Evolutionary conservation across 2,888 invertebrate genomes (phyloP), one percentile per base, ranked within the genome.

Genomic region (Oxytorus armatus): DNA sequence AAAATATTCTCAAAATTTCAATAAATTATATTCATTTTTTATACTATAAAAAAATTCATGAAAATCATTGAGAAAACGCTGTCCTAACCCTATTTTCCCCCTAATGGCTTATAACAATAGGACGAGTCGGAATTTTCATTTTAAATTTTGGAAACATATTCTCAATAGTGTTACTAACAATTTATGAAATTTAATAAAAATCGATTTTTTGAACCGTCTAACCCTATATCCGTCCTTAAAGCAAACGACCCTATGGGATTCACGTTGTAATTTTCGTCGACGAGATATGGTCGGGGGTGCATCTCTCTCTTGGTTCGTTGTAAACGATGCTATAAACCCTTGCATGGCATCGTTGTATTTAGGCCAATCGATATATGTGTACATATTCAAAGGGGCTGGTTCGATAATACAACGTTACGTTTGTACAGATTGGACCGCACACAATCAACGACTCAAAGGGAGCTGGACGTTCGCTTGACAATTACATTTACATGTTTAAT

Each of bases 321-420:
- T 63, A 33, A 66, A 33, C 59, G 59, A 66, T 33, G 51, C 72
- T 77, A 33, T 51, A 42, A 66, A 57, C 59, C 70, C 63, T 16
- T 53, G 16, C 49, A 65, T 51, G 49, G 73, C 86, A 85, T 85
- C 85, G 89, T 89, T 89, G 90, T 88, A 90, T 91, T 90, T 90
- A 90, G 90, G 90, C 89, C 90, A 89, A 90, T 90, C 90, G 88
- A 91, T 90, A 87, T 47, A 65, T 47, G 49, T 88, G 51, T 21
- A 77, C 74, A 77, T 61, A 61, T 80, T 80, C 59, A 49, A 78
- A 51, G 16, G 53, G 51, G 59, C 44, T 55, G 55, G 73, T 33
- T 59, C 59, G 53, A 42, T 61, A 7, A 61, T 61, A 77, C 51
- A 39, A 36, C 18, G 44, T 44, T 14, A 53, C 36, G n/a, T 14